phyloP scores from a whole-genome alignment of 2,113 vertebrate species.

The Corydoras maculifer region DNA sequence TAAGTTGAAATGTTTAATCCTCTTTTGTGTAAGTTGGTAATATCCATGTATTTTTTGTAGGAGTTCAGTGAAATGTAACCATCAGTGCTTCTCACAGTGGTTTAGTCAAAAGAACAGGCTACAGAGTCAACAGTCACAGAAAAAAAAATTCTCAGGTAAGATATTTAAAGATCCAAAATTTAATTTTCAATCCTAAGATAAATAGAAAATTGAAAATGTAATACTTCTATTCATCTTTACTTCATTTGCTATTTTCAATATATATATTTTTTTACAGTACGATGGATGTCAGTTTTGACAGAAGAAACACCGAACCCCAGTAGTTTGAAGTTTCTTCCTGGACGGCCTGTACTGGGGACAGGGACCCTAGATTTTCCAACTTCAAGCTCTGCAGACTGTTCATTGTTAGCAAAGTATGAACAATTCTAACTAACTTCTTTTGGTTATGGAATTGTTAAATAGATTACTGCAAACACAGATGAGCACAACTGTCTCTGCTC shows the following conservation, averaged over 20 bases:
- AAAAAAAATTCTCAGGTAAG: slow-evolving; percentile 47
- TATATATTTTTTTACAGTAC: slow-evolving; percentile 49
- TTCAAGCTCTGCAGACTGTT: slow-evolving; percentile 56
- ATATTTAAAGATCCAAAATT: not conserved
- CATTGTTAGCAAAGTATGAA: slow-evolving; percentile 65
- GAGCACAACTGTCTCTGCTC: not conserved
- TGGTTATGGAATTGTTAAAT: not conserved
- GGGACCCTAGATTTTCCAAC: slow-evolving; percentile 70
- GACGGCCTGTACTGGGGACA: slow-evolving; percentile 63
- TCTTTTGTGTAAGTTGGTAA: too few relatives aligned
- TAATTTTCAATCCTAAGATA: not conserved
- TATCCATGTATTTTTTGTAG: slow-evolving; percentile 39
- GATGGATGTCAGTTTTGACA: slow-evolving; percentile 64
- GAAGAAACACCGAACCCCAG: slow-evolving; percentile 74
- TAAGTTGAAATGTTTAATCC: too few relatives aligned
- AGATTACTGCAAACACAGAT: not conserved
- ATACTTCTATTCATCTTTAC: not conserved
- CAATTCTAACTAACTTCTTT: not conserved
- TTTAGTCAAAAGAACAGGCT: slow-evolving; percentile 24
- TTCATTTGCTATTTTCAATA: not conserved
- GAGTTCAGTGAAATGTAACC: slow-evolving; percentile 33
- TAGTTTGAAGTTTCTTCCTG: slow-evolving; percentile 72
- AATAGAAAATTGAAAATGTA: not conserved
- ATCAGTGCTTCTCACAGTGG: slow-evolving; percentile 39
- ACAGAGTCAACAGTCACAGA: slow-evolving; percentile 23